Evolutionary conservation across 2,113 vertebrate genomes (phyloP).

Genomic region (Cyprinus carpio): DNA sequence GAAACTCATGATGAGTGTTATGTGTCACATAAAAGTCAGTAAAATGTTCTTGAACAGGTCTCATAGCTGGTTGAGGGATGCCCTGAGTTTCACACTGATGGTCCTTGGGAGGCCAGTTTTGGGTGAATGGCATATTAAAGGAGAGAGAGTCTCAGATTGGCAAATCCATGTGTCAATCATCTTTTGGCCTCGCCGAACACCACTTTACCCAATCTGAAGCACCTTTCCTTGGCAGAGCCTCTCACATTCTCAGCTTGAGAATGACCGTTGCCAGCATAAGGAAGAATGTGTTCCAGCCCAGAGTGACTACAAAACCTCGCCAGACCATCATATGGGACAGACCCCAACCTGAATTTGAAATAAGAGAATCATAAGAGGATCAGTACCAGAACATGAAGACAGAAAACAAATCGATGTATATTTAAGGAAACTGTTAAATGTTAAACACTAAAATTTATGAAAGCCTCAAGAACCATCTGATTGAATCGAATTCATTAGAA

Average conservation of each 20-base stretch:
- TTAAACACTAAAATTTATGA: background rate
- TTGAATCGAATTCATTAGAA: background rate
- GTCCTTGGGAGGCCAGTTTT: background rate
- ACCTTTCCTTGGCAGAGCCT: background rate
- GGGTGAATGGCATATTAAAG: constrained; percentile 1
- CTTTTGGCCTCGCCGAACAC: constrained; percentile 21
- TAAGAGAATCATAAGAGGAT: background rate
- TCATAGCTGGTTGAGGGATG: constrained; percentile 17
- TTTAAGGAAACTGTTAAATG: background rate
- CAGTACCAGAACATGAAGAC: background rate
- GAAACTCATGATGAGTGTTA: background rate
- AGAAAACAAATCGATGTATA: background rate
- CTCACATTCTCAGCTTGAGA: constrained; percentile 76
- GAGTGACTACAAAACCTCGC: constrained; percentile 76
- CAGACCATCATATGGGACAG: constrained; percentile 77
- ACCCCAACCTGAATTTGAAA: constrained; percentile 72
- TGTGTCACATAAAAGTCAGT: background rate
- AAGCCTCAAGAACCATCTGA: background rate
- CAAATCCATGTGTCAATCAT: background rate
- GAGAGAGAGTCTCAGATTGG: background rate
- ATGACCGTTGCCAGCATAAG: constrained; percentile 78
- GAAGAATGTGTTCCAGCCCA: constrained; percentile 81
- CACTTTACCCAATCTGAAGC: background rate
- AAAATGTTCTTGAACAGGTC: background rate
- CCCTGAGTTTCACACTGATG: constrained; percentile 45